Base-by-base conservation (phyloP, 2,113 vertebrate species). In the Vidua macroura region DNA sequence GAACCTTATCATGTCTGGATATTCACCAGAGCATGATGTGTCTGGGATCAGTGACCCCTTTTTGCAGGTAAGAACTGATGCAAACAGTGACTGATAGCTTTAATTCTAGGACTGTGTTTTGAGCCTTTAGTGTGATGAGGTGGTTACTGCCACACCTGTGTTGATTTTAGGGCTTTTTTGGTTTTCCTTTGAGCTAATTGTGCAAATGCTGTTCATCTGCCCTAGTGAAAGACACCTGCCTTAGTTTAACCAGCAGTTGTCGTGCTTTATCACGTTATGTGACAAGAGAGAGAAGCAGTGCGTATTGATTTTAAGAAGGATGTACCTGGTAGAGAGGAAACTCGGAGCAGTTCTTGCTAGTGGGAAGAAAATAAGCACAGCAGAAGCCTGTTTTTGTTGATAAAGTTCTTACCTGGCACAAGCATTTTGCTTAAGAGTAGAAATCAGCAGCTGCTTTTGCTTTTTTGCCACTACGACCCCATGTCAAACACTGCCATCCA, bases 1-100 rank as follows among this genome's bases (percentile, higher is more conserved):
- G 98, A 99, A 99, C 97, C 98, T 99, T 95, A 99, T 99, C 97
- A 99, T 99, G 99, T 99, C 99, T 92, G 99, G 99, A 91, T 99
- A 99, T 96, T 99, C 99, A 96, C 99, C 99, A 96, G 99, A 99
- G 93, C 99, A 99, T 96, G 99, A 99, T 81, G 99, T 99, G 96
- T 99, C 99, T 72, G 99, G 99, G 97, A 99, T 99, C 97, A 99
- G 99, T 92, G 99, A 99, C 94, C 99, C 99, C 92, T 99, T 99
- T 96, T 98, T 99, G 96, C 99, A 99, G 99, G 99, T 99, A 97
- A 98, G 97, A 55, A 55, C 28, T 78, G n/a, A 75, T 92, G 83
- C n/a, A 83, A 82, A 41, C 13, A 23, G 46, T 91, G 18, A 87
- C 56, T 8, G 53, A 67, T 76, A 78, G 51, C 33, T 89, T 48